A percentile compares a stretch with the other conserved stretches of the same genome.
These are phyloP conservation scores for Cheilosia vernalis DNA, from an alignment of 2,888 invertebrate species.

Conservation along the genomic window DNA sequence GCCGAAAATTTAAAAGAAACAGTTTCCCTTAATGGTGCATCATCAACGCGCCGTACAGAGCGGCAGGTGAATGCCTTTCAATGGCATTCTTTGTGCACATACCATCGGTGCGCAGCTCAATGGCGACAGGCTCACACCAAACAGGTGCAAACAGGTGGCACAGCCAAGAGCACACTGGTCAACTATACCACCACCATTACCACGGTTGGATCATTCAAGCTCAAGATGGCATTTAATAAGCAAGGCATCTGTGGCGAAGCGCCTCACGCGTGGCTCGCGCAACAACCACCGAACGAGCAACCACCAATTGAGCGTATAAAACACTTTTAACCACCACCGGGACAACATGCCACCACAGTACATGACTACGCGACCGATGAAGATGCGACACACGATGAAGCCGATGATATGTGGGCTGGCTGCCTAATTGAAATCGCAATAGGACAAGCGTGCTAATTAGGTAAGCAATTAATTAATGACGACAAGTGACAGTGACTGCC, in stretches of 20 bases:
- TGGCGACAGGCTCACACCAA: conserved; percentile 60
- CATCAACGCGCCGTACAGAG: conserved; percentile 22
- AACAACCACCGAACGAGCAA: conserved; percentile 17
- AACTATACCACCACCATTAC: conserved; percentile 33
- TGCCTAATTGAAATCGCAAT: conserved; percentile 74
- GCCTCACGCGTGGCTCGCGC: conserved; percentile 50
- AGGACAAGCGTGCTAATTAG: conserved; percentile 73
- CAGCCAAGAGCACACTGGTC: conserved; percentile 41
- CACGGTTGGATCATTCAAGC: conserved; percentile 52
- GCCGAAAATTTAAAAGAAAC: conserved; percentile 63
- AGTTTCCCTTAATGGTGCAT: conserved; percentile 56
- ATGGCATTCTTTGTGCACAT: conserved; percentile 25
- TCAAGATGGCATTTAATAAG: conserved; percentile 71
- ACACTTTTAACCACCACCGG: conserved; percentile 48
- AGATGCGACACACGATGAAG: conserved; percentile 47
- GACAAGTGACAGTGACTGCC: conserved; percentile 50
- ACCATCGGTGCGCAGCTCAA: conserved; percentile 17
- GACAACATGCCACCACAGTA: conserved; percentile 1
- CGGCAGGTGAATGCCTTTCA: conserved; percentile 68
- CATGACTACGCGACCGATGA: conserved; percentile 21
- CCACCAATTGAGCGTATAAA: conserved; percentile 62
- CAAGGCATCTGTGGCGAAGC: conserved; percentile 53
- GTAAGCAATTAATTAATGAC: conserved; percentile 69
- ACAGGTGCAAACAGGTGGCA: conserved; percentile 73
- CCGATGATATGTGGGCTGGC: conserved; percentile 70